phyloP scores from a whole-genome alignment of 1,140 invertebrate species.

The Drosophila lini region DNA sequence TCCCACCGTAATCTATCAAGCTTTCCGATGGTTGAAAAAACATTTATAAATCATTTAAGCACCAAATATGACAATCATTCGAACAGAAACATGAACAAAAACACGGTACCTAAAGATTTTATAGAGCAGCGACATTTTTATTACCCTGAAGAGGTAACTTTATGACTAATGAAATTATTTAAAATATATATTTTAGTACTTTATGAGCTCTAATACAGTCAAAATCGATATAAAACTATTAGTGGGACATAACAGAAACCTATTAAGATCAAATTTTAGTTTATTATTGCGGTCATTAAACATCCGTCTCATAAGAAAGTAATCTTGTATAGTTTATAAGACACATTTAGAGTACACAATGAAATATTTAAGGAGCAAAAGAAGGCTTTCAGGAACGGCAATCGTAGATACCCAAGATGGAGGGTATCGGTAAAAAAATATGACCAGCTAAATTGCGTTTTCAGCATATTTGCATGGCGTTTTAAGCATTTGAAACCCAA shows the following conservation, averaged over 20 bases:
- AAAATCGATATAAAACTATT: background rate
- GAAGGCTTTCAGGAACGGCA: background rate
- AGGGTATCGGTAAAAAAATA: constrained; percentile 1
- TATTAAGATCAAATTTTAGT: background rate
- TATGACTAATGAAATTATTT: background rate
- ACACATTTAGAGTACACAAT: background rate
- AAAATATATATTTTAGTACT: background rate
- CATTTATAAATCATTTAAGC: constrained; percentile 63
- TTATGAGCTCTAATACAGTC: background rate
- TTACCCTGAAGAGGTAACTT: constrained; percentile 5
- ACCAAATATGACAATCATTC: constrained; percentile 47
- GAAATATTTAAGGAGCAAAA: too few species aligned
- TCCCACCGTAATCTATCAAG: constrained; percentile 40
- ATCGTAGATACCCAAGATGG: background rate
- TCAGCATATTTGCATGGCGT: constrained; percentile 29
- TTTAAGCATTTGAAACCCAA: constrained; percentile 24
- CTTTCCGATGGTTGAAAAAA: constrained; percentile 37
- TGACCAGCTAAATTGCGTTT: constrained; percentile 22
- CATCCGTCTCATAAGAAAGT: background rate
- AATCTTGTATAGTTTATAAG: background rate
- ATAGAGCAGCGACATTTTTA: too few species aligned
- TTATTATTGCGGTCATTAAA: background rate
- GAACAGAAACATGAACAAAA: constrained; percentile 23
- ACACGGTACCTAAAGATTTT: background rate
- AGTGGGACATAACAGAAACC: background rate